phyloP scores from a whole-genome alignment of 2,888 invertebrate genomes.

The Carcina quercana region DNA sequence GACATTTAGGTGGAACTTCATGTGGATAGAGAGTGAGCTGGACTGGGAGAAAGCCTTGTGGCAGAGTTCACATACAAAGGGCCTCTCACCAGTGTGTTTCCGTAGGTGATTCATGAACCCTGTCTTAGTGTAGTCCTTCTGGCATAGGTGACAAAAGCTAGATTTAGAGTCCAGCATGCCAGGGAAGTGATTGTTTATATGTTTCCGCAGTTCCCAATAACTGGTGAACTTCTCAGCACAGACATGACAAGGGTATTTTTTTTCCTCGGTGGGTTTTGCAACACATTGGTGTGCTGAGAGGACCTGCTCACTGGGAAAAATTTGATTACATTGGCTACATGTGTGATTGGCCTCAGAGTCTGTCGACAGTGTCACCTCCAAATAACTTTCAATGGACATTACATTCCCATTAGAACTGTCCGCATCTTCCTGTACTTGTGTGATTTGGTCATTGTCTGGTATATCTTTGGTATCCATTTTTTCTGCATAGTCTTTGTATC shows the following conservation, averaged over 20 bases:
- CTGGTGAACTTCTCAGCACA: conserved; percentile 68
- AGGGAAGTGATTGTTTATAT: conserved; percentile 67
- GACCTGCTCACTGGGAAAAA: conserved; percentile 61
- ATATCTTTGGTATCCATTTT: conserved; percentile 62
- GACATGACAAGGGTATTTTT: conserved; percentile 68
- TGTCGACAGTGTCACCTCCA: conserved; percentile 68
- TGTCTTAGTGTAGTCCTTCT: conserved; percentile 70
- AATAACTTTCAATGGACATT: conserved; percentile 69
- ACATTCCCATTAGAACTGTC: conserved; percentile 68
- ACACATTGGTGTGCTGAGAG: conserved; percentile 59
- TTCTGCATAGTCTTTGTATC: conserved; percentile 55
- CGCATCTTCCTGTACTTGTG: conserved; percentile 53
- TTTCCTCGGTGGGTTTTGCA: conserved; percentile 63
- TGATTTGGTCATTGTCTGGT: conserved; percentile 44
- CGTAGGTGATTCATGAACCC: conserved; percentile 71
- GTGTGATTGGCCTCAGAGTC: conserved; percentile 69
- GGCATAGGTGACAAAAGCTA: conserved; percentile 70
- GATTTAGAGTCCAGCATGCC: conserved; percentile 71
- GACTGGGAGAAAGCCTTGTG: conserved; percentile 71
- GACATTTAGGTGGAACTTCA: conserved; percentile 71
- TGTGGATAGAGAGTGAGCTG: conserved; percentile 69
- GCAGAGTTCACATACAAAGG: conserved; percentile 70
- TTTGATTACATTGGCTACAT: conserved; percentile 67
- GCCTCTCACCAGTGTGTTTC: conserved; percentile 68
- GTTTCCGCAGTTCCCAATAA: conserved; percentile 68